These are phyloP conservation scores for Chlorops oryzae DNA, from an alignment of 1,140 invertebrate species.

Conservation along the genomic window DNA sequence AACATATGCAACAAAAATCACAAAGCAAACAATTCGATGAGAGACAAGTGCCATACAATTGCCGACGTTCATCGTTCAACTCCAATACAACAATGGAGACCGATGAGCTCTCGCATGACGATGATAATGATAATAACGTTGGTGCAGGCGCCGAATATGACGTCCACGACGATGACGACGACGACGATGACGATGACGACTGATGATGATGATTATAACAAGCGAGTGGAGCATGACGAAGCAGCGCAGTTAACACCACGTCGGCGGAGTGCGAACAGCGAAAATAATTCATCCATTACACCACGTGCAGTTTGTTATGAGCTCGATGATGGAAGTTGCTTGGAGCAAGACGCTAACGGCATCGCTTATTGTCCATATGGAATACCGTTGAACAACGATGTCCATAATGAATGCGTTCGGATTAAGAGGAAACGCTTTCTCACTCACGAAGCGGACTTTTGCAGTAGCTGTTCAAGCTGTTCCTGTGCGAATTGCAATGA, in stretches of 20 bases:
- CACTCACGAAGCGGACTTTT: conserved; percentile 20
- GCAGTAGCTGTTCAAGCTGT: conserved; percentile 28
- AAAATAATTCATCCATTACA: conserved; percentile 9
- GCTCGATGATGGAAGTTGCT: background rate
- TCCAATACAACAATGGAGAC: conserved; percentile 42
- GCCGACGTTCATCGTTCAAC: conserved; percentile 26
- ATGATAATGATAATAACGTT: conserved; percentile 21
- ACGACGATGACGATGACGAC: too few relatives aligned
- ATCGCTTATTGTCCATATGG: background rate
- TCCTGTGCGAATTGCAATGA: conserved; percentile 32
- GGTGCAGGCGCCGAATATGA: too few relatives aligned
- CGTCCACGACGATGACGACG: background rate
- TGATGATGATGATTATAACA: background rate
- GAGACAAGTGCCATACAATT: too few relatives aligned
- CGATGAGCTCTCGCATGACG: conserved; percentile 35
- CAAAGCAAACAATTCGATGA: too few relatives aligned
- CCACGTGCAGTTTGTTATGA: background rate
- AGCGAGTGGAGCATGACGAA: conserved; percentile 28
- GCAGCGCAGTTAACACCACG: conserved; percentile 26
- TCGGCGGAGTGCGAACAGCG: conserved; percentile 25
- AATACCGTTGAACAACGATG: too few relatives aligned
- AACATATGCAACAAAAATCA: conserved; percentile 14
- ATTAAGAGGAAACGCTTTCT: conserved; percentile 36
- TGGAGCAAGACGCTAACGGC: background rate
- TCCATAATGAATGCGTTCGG: conserved; percentile 35